Conservation (phyloP, 2,113 vertebrate species). For the Pseudopipra pipra region DNA sequence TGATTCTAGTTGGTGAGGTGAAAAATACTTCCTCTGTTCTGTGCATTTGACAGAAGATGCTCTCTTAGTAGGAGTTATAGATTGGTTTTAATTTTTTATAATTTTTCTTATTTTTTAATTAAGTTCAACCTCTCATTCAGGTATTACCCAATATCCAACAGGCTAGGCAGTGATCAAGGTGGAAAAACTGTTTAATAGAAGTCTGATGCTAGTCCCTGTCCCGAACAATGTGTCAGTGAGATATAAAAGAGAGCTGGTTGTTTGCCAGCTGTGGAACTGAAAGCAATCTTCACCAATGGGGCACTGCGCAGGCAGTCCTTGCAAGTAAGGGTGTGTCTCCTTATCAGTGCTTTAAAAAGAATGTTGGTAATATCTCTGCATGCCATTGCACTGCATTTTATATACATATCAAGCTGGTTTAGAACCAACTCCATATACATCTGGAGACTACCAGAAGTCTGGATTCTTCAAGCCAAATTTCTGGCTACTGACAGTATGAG, state of each 20-base stretch:
- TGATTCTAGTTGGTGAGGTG: background rate
- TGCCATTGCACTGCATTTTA: background rate
- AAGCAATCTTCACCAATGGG: background rate
- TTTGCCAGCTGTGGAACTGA: background rate
- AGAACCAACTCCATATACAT: background rate
- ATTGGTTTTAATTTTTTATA: background rate
- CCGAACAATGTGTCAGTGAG: background rate
- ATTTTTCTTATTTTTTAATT: background rate
- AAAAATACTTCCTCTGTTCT: background rate
- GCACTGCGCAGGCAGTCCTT: background rate
- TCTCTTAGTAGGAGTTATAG: background rate
- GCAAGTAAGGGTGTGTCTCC: background rate
- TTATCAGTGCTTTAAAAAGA: background rate
- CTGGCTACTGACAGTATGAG: background rate
- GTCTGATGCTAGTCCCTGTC: background rate
- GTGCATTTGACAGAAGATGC: background rate
- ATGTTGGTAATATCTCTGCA: background rate
- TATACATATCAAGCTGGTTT: background rate
- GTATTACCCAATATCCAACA: background rate
- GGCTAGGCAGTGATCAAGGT: background rate
- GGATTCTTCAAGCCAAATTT: background rate
- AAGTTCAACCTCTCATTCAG: background rate
- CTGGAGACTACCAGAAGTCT: background rate
- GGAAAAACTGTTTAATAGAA: background rate
- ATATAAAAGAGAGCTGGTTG: background rate